A percentile compares a stretch with the other conserved stretches of the same genome.
These are phyloP conservation scores for Nephrocerus scutellatus DNA, from an alignment of 2,888 invertebrate species.

Conservation along the genomic window DNA sequence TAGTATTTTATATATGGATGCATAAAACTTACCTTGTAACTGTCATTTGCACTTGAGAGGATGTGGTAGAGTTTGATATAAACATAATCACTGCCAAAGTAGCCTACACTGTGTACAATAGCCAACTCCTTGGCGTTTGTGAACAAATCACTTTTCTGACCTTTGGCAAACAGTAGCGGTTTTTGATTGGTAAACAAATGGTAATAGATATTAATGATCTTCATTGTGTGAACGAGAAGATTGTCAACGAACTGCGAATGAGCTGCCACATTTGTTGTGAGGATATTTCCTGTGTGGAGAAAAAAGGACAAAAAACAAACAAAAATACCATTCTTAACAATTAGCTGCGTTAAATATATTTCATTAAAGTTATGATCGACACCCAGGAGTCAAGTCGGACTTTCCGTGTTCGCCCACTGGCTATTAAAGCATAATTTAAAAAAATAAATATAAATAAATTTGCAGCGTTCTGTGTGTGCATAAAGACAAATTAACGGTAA, in stretches of 20 bases:
- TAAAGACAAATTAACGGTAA: too few species aligned
- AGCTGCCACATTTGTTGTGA: conserved; percentile 24
- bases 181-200: conserved; percentile 45
- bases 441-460: too few species aligned
- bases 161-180: conserved; percentile 37
- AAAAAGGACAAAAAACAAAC: too few species aligned
- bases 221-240: conserved; percentile 41
- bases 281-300: conserved; percentile 26
- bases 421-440: too few species aligned
- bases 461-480: too few species aligned
- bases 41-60: conserved; percentile 73
- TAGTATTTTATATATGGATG: too few species aligned
- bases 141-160: conserved; percentile 40
- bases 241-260: conserved; percentile 27
- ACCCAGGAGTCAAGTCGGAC: too few species aligned
- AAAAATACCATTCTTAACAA: too few species aligned
- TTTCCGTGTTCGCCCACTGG: too few species aligned
- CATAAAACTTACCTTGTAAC: conserved; percentile 72
- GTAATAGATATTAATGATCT: conserved; percentile 46
- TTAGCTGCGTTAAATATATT: too few species aligned
- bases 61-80: conserved; percentile 81
- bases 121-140: conserved; percentile 36
- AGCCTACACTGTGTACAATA: conserved; percentile 48
- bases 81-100: conserved; percentile 64
- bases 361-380: too few species aligned